Percentiles rank a stretch among this genome's conserved stretches.
Conservation (phyloP, 2,113 vertebrate species). For the Gymnarchus niloticus region DNA sequence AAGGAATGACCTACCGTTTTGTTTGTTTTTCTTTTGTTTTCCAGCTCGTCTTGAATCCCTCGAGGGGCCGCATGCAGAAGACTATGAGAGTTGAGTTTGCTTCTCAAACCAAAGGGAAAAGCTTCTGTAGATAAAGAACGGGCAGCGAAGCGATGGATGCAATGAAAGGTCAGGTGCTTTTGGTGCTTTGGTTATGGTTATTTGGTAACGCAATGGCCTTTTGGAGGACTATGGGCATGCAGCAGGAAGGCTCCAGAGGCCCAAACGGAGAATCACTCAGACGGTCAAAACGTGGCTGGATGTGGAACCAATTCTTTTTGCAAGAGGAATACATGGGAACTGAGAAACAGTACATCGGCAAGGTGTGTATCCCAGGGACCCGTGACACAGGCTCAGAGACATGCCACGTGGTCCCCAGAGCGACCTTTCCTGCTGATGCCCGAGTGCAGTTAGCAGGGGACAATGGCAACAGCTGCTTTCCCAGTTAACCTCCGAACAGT, state of each 20-base stretch:
- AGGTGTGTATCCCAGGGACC: conserved; percentile 67
- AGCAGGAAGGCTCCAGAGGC: background rate
- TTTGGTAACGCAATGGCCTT: conserved; percentile 57
- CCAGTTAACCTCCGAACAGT: background rate
- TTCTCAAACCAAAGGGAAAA: conserved; percentile 26
- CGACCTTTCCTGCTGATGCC: background rate
- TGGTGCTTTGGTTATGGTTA: conserved; percentile 69
- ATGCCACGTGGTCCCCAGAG: background rate
- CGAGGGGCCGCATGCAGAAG: conserved; percentile 24
- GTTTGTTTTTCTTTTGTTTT: background rate
- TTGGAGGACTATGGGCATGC: conserved; percentile 63
- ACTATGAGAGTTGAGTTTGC: conserved; percentile 42
- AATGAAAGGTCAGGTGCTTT: conserved; percentile 77
- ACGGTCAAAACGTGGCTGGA: conserved; percentile 87
- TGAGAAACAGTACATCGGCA: conserved; percentile 90
- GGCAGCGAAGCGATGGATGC: conserved; percentile 28
- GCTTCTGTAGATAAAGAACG: conserved; percentile 47
- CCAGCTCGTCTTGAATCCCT: conserved; percentile 33
- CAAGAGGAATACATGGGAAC: conserved; percentile 89
- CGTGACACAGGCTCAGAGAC: too few relatives aligned
- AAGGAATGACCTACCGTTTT: background rate
- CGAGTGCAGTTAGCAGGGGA: background rate
- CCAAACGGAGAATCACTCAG: conserved; percentile 48
- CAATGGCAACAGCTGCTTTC: background rate
- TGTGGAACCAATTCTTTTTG: conserved; percentile 97